Conservation (phyloP, 2,797 vertebrate species). For the Vireo griseus region DNA sequence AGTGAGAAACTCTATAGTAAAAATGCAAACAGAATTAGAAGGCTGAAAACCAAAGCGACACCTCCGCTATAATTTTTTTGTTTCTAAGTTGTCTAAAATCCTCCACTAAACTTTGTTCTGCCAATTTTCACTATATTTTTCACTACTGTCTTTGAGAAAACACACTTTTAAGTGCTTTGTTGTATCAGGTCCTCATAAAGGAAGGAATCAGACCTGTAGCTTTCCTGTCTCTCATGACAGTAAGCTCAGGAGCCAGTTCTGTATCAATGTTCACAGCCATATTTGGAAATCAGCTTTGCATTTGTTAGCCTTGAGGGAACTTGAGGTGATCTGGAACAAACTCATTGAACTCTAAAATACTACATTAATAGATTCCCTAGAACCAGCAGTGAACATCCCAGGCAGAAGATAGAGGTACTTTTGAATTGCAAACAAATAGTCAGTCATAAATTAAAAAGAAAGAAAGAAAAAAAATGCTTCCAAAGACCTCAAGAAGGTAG, state of each 20-base stretch:
- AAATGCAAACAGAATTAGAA: too few relatives aligned
- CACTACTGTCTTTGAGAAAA: not conserved
- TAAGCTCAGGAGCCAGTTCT: not conserved
- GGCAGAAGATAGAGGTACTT: not conserved
- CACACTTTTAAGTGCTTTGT: not conserved
- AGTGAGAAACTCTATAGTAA: too few relatives aligned
- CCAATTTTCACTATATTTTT: not conserved
- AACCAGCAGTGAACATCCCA: not conserved
- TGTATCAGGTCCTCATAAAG: not conserved
- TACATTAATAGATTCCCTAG: not conserved
- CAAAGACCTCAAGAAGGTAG: not conserved
- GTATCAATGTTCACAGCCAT: not conserved
- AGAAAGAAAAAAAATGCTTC: not conserved
- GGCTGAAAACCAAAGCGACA: too few relatives aligned
- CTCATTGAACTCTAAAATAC: not conserved
- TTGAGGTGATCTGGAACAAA: not conserved
- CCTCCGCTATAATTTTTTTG: not conserved
- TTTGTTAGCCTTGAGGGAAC: not conserved
- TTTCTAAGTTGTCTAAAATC: not conserved
- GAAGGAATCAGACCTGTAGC: not conserved
- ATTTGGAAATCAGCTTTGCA: not conserved
- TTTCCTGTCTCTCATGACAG: not conserved
- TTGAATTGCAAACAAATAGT: not conserved
- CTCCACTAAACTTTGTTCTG: not conserved
- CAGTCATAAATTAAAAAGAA: not conserved